Conservation (phyloP, 2,113 vertebrate genomes). For the Vireo altiloquus region DNA sequence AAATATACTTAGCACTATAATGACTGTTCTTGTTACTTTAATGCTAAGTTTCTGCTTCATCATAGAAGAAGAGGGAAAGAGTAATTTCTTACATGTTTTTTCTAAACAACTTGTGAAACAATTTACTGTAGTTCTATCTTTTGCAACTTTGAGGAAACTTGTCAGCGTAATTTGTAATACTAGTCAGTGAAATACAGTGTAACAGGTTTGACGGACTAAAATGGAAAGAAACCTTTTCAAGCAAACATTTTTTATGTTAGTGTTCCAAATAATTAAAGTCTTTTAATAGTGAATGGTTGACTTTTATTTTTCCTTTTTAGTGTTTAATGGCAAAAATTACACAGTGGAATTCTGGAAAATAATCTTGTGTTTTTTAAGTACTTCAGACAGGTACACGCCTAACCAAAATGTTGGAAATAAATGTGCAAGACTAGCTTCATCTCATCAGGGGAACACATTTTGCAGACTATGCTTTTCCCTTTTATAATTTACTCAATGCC, state of each 20-base stretch:
- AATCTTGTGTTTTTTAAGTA: conserved; percentile 28
- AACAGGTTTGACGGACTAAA: conserved; percentile 46
- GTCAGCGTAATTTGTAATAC: conserved; percentile 47
- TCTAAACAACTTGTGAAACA: conserved; percentile 59
- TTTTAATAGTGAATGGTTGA: conserved; percentile 57
- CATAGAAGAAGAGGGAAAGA: conserved; percentile 32
- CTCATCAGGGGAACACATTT: background rate
- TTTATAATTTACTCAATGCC: background rate
- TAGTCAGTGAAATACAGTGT: conserved; percentile 46
- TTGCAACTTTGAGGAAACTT: conserved; percentile 36
- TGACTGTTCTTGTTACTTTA: conserved; percentile 48
- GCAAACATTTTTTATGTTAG: conserved; percentile 67
- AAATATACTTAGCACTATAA: conserved; percentile 53
- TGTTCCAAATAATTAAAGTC: conserved; percentile 64
- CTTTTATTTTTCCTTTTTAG: conserved; percentile 9
- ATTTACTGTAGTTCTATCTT: conserved; percentile 57
- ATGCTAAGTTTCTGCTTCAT: conserved; percentile 45
- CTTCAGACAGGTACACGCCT: background rate
- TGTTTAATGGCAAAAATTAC: conserved; percentile 52
- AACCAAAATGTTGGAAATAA: conserved; percentile 48
- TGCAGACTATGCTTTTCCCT: conserved; percentile 8
- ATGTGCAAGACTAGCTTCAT: background rate
- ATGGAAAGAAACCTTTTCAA: conserved; percentile 67
- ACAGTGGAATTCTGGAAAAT: conserved; percentile 57
- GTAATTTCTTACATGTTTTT: conserved; percentile 41